Conservation (phyloP, 2,888 invertebrate species). For the Volucella inanis region DNA sequence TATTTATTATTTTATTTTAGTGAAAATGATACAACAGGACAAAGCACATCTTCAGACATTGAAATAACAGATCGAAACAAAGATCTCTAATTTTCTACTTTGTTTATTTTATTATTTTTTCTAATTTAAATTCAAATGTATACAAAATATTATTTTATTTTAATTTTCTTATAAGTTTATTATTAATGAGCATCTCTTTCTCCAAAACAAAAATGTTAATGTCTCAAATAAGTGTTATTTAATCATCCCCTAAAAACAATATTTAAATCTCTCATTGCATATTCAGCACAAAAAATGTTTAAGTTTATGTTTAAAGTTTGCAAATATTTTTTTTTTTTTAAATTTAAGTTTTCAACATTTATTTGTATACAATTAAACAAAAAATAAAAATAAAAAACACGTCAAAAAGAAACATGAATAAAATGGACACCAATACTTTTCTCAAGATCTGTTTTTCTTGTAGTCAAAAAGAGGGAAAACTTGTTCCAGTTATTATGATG, state of each 20-base stretch:
- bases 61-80: slow-evolving; percentile 78
- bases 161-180: slow-evolving; percentile 31
- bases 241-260: slow-evolving; percentile 17
- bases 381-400: slow-evolving; percentile 10
- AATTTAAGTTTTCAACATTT: slow-evolving; percentile 25
- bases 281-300: slow-evolving; percentile 52
- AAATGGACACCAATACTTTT: slow-evolving; percentile 36
- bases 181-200: slow-evolving; percentile 54
- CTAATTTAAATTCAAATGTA: slow-evolving; percentile 48
- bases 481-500: not conserved
- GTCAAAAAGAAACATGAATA: slow-evolving; percentile 71
- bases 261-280: slow-evolving; percentile 47
- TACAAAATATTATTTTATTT: slow-evolving; percentile 25
- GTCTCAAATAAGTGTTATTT: slow-evolving; percentile 63
- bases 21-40: slow-evolving; percentile 76
- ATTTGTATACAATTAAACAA: slow-evolving; percentile 13
- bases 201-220: slow-evolving; percentile 36
- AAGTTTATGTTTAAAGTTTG: slow-evolving; percentile 22
- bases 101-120: slow-evolving; percentile 27
- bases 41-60: slow-evolving; percentile 78
- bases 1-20: slow-evolving; percentile 76
- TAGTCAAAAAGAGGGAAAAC: not conserved
- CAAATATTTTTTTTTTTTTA: slow-evolving; percentile 16
- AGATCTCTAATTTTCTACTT: slow-evolving; percentile 47
- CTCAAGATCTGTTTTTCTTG: not conserved